Evolutionary conservation across 2,888 invertebrate species (phyloP).

Genomic region (Chloroclystis v-ata): DNA sequence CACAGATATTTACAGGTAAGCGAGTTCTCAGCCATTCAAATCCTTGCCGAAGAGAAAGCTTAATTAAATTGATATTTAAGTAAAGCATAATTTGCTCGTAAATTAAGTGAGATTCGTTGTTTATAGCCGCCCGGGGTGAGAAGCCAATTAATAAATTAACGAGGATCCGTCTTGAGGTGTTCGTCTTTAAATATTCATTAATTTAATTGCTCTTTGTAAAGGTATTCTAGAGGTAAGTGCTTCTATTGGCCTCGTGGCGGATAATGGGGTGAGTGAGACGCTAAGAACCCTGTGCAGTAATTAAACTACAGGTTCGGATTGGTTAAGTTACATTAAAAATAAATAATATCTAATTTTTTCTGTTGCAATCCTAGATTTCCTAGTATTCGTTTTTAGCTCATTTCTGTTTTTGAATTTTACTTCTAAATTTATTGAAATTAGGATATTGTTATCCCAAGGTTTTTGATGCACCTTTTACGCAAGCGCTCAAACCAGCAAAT

Average conservation of each 20-base stretch:
- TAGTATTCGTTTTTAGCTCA: too few species aligned
- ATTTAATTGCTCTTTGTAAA: constrained; percentile 57
- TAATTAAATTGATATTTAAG: constrained; percentile 79
- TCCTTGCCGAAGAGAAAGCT: constrained; percentile 64
- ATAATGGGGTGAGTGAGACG: not conserved
- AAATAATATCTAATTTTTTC: too few species aligned
- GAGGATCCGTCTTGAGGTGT: constrained; percentile 64
- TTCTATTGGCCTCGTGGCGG: not conserved
- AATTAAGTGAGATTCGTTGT: constrained; percentile 76
- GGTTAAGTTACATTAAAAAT: too few species aligned
- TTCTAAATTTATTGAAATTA: too few species aligned
- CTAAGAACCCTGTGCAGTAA: too few species aligned
- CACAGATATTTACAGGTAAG: too few species aligned
- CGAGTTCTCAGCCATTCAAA: constrained; percentile 49
- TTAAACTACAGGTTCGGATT: too few species aligned
- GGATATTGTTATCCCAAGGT: too few species aligned
- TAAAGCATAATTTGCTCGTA: constrained; percentile 77
- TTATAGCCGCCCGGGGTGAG: constrained; percentile 67
- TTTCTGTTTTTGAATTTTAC: too few species aligned
- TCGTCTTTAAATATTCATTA: constrained; percentile 64
- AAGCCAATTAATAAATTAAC: constrained; percentile 77
- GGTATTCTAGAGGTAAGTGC: constrained; percentile 8
- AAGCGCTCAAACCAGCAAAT: too few species aligned
- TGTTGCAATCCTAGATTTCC: too few species aligned
- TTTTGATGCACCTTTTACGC: too few species aligned